Base-by-base conservation (phyloP, 2,797 vertebrate species). In the Mergus octosetaceus region DNA sequence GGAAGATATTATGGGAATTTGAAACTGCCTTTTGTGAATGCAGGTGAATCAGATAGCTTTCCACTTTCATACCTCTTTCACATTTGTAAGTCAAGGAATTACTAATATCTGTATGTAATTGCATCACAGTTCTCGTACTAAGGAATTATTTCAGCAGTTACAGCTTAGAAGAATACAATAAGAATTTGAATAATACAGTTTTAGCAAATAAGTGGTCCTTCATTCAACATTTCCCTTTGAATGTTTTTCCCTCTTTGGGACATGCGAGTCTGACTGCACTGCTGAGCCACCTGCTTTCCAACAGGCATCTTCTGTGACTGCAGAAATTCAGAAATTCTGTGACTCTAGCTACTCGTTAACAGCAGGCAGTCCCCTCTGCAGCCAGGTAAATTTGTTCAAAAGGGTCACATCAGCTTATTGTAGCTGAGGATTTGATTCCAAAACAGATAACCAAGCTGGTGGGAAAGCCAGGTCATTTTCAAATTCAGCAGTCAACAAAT, bases 151-250 rank as follows among this genome's bases (percentile, higher is more conserved):
- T 80, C 51, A 54, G 34, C 5, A 54, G 38, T 74, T 56, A 87
- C 49, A 91, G 61, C 39, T 80, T 54, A 91, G 70, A 47, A 87
- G 85, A 90, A 87, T 86, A 92, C 82, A 84, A 28, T 81, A 78
- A 66, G 62, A 86, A 88, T 73, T 60, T 84, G 41, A 84, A 64
- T 83, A 83, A 85, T 43, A 78, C 34, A 77, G 89, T 93, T 79
- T 73, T 66, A 72, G n/a, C 45, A 75, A 66, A 72, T 68, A 87
- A 76, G 28, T 80, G 57, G 68, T 80, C 82, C 65, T 81, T 71
- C 45, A 36, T 74, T 87, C 41, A 64, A 3, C 18, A 10, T 54
- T 80, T 83, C 51, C 53, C 21, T 69, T 85, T 57, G 53, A 71
- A 36, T 49, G 17, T 16, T 61, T 70, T 73, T 73, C 61, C 51